These are phyloP conservation scores for Ectemnius lituratus DNA, from an alignment of 2,888 invertebrate species.

Conservation along the genomic window DNA sequence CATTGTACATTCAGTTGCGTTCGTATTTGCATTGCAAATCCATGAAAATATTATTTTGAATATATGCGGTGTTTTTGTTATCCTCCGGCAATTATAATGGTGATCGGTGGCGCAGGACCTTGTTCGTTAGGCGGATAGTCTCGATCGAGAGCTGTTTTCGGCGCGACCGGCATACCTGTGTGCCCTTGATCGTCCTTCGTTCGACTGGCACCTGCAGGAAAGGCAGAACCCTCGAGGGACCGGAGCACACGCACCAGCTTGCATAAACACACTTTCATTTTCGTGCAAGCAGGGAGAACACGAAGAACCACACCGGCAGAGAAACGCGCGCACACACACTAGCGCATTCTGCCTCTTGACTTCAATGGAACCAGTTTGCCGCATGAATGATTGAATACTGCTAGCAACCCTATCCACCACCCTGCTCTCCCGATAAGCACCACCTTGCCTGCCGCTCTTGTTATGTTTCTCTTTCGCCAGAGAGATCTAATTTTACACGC, in stretches of 20 bases:
- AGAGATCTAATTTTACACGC: neutral
- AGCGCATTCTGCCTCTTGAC: slow-evolving; percentile 26
- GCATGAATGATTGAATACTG: slow-evolving; percentile 57
- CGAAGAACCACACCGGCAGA: too few species aligned
- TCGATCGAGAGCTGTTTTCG: too few species aligned
- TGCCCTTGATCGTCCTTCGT: slow-evolving; percentile 9
- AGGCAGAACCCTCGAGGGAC: slow-evolving; percentile 26
- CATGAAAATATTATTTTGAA: too few species aligned
- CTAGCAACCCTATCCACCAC: slow-evolving; percentile 46
- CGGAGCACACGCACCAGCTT: slow-evolving; percentile 31
- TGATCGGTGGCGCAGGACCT: too few species aligned
- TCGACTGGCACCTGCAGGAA: slow-evolving; percentile 44
- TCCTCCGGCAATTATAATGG: too few species aligned
- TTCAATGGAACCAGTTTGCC: slow-evolving; percentile 57
- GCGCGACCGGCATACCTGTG: too few species aligned
- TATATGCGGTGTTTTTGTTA: too few species aligned
- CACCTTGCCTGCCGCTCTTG: slow-evolving; percentile 23
- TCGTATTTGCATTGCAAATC: too few species aligned
- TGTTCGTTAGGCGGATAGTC: too few species aligned
- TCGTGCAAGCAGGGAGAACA: slow-evolving; percentile 18
- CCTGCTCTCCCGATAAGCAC: slow-evolving; percentile 49
- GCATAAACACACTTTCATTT: slow-evolving; percentile 46
- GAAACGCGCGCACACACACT: neutral
- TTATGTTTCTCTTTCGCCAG: slow-evolving; percentile 28
- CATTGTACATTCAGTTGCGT: too few species aligned